Evolutionary conservation across 2,113 vertebrate genomes (phyloP).

Genomic region (Stegastes partitus): DNA sequence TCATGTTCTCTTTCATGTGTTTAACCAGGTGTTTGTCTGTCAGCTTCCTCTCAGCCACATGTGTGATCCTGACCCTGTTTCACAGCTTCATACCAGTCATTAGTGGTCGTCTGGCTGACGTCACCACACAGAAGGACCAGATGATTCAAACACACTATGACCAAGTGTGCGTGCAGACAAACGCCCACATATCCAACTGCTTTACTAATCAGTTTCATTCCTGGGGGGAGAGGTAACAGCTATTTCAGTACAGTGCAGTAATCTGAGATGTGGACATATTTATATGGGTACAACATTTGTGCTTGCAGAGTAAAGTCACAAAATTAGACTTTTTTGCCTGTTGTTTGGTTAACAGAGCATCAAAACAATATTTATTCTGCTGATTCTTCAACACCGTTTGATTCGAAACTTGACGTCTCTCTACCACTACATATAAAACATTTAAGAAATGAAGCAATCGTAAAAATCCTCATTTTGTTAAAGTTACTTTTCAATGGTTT

Average conservation of each 20-base stretch:
- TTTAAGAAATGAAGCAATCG: not conserved
- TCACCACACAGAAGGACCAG: not conserved
- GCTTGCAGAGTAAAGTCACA: too few species aligned
- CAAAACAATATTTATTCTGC: not conserved
- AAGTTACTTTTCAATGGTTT: not conserved
- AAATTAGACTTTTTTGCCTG: too few species aligned
- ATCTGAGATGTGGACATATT: too few species aligned
- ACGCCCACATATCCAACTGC: conserved; percentile 1
- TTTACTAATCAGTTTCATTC: not conserved
- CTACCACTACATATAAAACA: too few species aligned
- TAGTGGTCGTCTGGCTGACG: conserved; percentile 44
- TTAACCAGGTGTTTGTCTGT: conserved; percentile 30
- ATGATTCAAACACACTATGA: conserved; percentile 45
- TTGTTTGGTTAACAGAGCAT: too few species aligned
- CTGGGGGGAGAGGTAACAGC: not conserved
- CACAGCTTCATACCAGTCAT: conserved; percentile 27
- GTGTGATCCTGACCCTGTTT: conserved; percentile 4
- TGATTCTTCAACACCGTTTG: too few species aligned
- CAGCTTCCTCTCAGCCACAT: conserved; percentile 9
- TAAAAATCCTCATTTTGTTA: not conserved
- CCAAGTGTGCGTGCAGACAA: not conserved
- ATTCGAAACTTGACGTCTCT: not conserved
- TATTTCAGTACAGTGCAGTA: too few species aligned
- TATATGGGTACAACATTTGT: too few species aligned
- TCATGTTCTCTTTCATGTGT: conserved; percentile 17